Base-by-base conservation (phyloP, 2,113 vertebrate genomes). In the Genyomyrus donnyi region DNA sequence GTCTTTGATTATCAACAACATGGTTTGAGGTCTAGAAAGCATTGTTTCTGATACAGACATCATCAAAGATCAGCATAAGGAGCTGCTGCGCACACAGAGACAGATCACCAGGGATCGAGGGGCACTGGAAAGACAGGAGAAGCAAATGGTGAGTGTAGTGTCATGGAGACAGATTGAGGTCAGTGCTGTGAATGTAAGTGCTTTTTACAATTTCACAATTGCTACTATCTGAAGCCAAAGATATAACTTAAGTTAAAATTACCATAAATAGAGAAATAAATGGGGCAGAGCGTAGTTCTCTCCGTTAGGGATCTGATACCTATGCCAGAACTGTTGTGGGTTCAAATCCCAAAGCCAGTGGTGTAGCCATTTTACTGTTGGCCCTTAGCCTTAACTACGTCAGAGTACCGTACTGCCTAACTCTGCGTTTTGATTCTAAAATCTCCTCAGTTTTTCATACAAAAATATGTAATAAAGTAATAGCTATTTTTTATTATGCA, bases 11-110 rank as follows among this genome's bases (percentile, higher is more conserved):
- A 21, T 85, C 21, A 48, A 5, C 4, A 10, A 49, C 3, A n/a
- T 49, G 39, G 11, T 46, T 5, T 49, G 24, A 49, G 45, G 83
- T 77, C 35, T 80, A 7, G 70, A 85, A 46, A 31, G 0, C n/a
- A 92, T 93, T 94, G 83, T 90, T 90, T 0, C 91, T 93, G 85
- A 90, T 89, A 17, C 94, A 98, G 97, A 98, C 94, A 95, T 98
- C 91, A 97, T 98, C 94, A 98, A 97, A 92, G 97, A 98, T 89
- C 97, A 97, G 93, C 97, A 96, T 92, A 96, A 96, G 91, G 97
- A 98, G 91, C 92, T 98, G 91, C 95, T 96, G 94, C 96, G 97
- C 89, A 97, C 97, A 5, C 97, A 98, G 95, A 96, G 97, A 88
- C 94, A 96, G 91, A 97, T 98, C 93, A 95, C 95, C 93, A 95